A percentile compares a stretch with the other conserved stretches of the same genome.
phyloP scores from a whole-genome alignment of 2,888 invertebrate genomes.

The Sphaerophoria rueppellii region DNA sequence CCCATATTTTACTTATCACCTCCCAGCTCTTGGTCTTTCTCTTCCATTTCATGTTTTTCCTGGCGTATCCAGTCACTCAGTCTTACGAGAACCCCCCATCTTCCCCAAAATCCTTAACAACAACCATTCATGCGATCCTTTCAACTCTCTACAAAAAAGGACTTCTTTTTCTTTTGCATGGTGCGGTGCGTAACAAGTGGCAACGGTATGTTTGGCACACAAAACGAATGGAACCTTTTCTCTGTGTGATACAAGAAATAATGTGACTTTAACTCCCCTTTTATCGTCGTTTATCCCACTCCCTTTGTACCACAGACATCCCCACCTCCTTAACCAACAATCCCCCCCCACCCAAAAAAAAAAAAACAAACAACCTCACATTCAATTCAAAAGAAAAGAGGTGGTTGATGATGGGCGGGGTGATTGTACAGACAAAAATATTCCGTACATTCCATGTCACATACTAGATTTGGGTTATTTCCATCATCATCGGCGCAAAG shows the following conservation, averaged over 20 bases:
- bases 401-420: not conserved
- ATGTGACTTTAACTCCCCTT: conserved; percentile 68
- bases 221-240: conserved; percentile 58
- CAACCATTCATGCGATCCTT: conserved; percentile 47
- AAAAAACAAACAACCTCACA: not conserved
- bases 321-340: not conserved
- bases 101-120: conserved; percentile 22
- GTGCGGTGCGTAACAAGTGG: conserved; percentile 73
- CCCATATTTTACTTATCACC: conserved; percentile 73
- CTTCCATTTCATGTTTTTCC: not conserved
- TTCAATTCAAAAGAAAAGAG: not conserved
- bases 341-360: not conserved
- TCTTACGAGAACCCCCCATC: not conserved
- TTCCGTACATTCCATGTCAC: conserved; percentile 61
- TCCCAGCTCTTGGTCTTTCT: conserved; percentile 33
- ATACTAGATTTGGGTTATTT: conserved; percentile 56
- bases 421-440: conserved; percentile 17
- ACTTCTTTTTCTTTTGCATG: conserved; percentile 44
- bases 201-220: conserved; percentile 64
- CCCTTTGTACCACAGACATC: too few species aligned
- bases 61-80: too few species aligned
- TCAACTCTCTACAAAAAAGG: conserved; percentile 33
- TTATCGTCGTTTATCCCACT: conserved; percentile 66
- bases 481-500: conserved; percentile 26
- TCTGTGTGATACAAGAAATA: conserved; percentile 64